Evolutionary conservation across 2,113 vertebrate genomes (phyloP), one percentile per base, ranked within the genome.

Genomic region (Solea senegalensis): DNA sequence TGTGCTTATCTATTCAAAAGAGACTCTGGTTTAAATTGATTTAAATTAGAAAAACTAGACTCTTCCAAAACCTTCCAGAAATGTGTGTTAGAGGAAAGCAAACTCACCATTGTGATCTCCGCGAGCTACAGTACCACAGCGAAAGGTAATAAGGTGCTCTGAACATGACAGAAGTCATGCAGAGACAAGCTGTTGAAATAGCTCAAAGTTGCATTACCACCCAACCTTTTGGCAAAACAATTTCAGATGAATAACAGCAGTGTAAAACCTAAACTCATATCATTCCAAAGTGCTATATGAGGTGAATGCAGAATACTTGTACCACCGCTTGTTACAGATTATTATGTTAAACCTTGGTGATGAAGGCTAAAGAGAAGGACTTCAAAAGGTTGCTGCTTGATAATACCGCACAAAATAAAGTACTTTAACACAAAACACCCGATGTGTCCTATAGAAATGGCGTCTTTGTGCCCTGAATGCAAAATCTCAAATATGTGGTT

Each of bases 131-230:
- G 74, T 72, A 80, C 61, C 78, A 53, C 67, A 63, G 77, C 27
- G 28, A 67, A 77, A 86, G 81, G 88, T 90, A 90, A 91, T 90
- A 87, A 85, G 80, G 82, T 60, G 72, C 75, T 85, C 69, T 83
- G 74, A 87, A 88, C 81, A 86, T 79, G 64, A 13, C 14, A 54
- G 74, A 68, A 78, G 72, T 82, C 84, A 87, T 76, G 76, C 84
- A 65, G 86, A 81, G 89, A 83, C 80, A 83, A 83, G 77, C 82
- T 88, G 85, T 74, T 89, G 74, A 76, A 89, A 84, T 77, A 51
- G 70, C 71, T 86, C 57, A 41, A 41, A 75, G 75, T 78, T 82
- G 83, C 80, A 85, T 83, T 81, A 78, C 52, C 60, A 48, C 64
- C 69, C 48, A 15, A 66, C 66, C 77, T 82, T 60, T 82, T 54